Conservation (phyloP, 2,113 vertebrate species). For the Pelodiscus sinensis region DNA sequence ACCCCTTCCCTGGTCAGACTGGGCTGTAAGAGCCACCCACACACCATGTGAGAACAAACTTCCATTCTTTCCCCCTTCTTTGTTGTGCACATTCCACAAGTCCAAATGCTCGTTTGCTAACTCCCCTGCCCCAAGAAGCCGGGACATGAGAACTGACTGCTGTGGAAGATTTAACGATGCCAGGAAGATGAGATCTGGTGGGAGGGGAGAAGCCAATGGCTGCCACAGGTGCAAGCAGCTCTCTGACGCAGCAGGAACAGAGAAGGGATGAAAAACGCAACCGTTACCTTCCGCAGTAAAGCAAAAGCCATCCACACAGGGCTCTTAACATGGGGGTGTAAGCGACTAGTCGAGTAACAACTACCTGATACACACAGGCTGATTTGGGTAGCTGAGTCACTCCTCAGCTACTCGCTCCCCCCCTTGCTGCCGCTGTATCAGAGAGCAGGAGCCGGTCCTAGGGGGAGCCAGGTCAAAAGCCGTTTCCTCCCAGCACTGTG, state of each 20-base stretch:
- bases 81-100: fast-evolving
- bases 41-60: background rate
- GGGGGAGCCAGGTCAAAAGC: too few relatives aligned
- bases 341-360: too few relatives aligned
- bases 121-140: background rate
- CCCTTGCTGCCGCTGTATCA: too few relatives aligned
- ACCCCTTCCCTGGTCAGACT: fast-evolving
- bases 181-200: background rate
- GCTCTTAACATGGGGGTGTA: background rate
- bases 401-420: too few relatives aligned
- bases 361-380: too few relatives aligned
- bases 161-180: background rate
- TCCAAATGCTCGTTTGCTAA: background rate
- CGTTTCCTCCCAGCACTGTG: too few relatives aligned
- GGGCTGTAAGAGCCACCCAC: background rate
- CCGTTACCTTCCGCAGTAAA: fast-evolving
- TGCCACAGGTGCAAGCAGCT: background rate
- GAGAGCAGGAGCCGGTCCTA: too few relatives aligned
- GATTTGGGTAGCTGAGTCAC: too few relatives aligned
- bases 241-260: background rate
- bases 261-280: background rate
- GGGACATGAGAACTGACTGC: background rate
- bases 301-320: fast-evolving
- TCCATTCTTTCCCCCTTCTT: fast-evolving
- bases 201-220: fast-evolving